Base-by-base conservation (phyloP, 2,888 invertebrate species). In the Theretra japonica region DNA sequence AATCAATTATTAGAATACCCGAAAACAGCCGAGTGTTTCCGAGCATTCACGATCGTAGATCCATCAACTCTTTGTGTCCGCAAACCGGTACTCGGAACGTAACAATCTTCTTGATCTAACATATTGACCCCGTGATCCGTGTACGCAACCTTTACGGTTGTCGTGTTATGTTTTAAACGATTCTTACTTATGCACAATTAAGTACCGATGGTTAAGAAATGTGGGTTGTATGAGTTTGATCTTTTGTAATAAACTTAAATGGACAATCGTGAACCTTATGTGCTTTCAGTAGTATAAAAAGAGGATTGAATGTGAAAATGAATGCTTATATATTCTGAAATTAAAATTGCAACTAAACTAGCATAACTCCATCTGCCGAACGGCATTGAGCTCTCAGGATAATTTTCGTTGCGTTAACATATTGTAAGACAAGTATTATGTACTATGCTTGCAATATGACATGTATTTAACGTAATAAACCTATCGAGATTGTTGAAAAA, bases 61-160 rank as follows among this genome's bases (percentile, higher is more conserved):
- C 2, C 21, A 57, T 28, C 58, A 58, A 58, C 58, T 5, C 17
- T 15, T 8, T 6, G 50, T n/a, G 19, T 0, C n/a, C 53, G 53
- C 53, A 33, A 62, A 62, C 21, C 41, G 62, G 41, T 62, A 41
- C 21, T 15, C 15, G 28, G 15, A 17, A 23, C 23, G 33, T 33
- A 33, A 33, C 11, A 33, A n/a, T 59, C 59, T 62, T 41, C 41
- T 21, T 8, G 33, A 62, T 62, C 41, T 62, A 62, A 62, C 53
- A 53, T 53, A 53, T 62, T 62, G 62, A 62, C 62, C 62, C 41
- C 33, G 30, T 58, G 25, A 41, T 33, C 62, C 33, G 33, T 41
- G 62, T 41, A 33, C 62, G 62, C 33, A 62, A 62, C 62, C 62
- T 62, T 62, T 41, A 25, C 62, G 33, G 62, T 62, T 62, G 62